Evolutionary conservation across 2,113 vertebrate species (phyloP).

Genomic region (Cacatua alba): DNA sequence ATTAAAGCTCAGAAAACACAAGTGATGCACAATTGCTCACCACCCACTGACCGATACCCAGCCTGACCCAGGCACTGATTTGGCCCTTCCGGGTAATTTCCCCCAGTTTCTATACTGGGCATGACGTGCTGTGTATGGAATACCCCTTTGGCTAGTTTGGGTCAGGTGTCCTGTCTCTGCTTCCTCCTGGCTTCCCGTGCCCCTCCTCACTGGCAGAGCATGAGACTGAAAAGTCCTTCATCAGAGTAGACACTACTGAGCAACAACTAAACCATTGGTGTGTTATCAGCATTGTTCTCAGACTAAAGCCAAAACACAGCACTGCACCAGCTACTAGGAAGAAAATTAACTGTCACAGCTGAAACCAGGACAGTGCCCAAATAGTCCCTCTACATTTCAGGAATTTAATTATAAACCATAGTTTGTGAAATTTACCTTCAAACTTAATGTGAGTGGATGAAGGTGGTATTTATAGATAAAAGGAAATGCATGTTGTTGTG

Average conservation of each 20-base stretch:
- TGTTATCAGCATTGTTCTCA: neutral
- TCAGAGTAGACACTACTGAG: neutral
- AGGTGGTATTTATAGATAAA: neutral
- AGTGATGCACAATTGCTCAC: neutral
- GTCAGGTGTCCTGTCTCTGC: neutral
- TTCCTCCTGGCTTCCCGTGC: neutral
- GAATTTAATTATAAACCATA: neutral
- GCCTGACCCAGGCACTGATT: neutral
- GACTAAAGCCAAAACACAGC: neutral
- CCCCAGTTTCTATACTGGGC: neutral
- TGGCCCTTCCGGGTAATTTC: neutral
- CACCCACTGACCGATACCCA: neutral
- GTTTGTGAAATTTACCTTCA: neutral
- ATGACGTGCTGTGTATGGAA: neutral
- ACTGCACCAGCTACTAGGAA: neutral
- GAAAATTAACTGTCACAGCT: neutral
- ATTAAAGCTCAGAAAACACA: neutral
- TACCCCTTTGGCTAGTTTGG: neutral
- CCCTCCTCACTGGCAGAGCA: neutral
- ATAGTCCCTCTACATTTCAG: neutral
- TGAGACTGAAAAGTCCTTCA: neutral
- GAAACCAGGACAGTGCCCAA: neutral
- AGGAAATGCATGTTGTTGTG: neutral
- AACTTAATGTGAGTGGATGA: neutral
- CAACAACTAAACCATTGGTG: neutral